Evolutionary conservation across 2,113 vertebrate genomes (phyloP), one percentile per base, ranked within the genome.

Genomic region (Glaucomys volans): DNA sequence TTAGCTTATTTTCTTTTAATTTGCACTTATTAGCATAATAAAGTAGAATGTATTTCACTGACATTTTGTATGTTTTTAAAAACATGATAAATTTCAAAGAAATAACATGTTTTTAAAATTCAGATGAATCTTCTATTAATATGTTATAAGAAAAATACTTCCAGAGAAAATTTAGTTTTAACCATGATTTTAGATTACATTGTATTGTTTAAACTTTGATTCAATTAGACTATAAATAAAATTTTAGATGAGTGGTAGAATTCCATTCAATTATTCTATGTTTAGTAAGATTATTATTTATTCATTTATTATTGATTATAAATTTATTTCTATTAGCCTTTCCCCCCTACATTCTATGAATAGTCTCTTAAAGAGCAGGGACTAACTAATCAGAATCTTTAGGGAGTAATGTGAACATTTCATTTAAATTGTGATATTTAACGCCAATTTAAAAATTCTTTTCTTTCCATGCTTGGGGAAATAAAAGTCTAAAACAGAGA

Each of bases 391-490:
- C 32, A 90, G 64, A 86, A 86, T n/a, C 54, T 85, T 94, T 37
- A 85, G 50, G 57, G 84, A 75, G 0, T 79, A 79, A 96, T 47
- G 12, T 14, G 12, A 94, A 47, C 3, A 72, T 94, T 92, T 90
- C 4, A 37, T 50, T 90, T 69, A 94, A 84, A 67, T 80, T 79
- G 32, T 87, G 32, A 91, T 94, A 88, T 72, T 95, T 96, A 91
- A 94, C 87, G 62, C 83, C n/a, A 59, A 90, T 96, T 90, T 86
- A 89, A 83, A 92, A 90, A 32, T 90, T 20, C 5, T 57, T 87
- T 90, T 44, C 22, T 92, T 92, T 71, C 7, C 9, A 42, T 83
- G 9, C 9, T 92, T 8, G 80, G 12, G 40, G 26, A 3, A 86
- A 52, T 59, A n/a, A 54, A 37, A 8, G 7, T 37, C 83, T 77